Evolutionary conservation across 2,113 vertebrate genomes (phyloP), one percentile per base, ranked within the genome.

Genomic region (Planiliza haematocheilus): DNA sequence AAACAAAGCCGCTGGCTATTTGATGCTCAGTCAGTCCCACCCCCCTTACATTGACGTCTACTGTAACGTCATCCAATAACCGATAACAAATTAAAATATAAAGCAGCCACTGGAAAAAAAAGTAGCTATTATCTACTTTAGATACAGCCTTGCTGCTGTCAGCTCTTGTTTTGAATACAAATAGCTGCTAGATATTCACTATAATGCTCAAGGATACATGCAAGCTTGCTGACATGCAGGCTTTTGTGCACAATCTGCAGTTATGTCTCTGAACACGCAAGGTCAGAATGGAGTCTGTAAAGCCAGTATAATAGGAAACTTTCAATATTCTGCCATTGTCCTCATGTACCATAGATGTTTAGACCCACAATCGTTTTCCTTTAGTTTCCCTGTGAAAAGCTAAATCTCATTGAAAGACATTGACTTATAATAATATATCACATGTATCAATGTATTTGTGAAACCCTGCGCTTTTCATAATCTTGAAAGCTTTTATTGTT

Each of bases 191-290:
- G 53, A 59, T 64, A 64, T 73, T 78, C 48, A 65, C 41, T 37
- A 41, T 51, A 61, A 66, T 63, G 42, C 51, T 80, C 73, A 69
- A 69, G 50, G 65, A 62, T 62, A 65, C 49, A 21, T 17, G 46
- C 34, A 72, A 18, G 46, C n/a, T 46, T 56, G 18, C 68, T 57
- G 60, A 82, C 60, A 52, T 30, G 18, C 17, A 12, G 58, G 34
- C 42, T 71, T 87, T 82, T 56, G 68, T 77, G 58, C 70, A 34
- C 37, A 68, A 43, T 66, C 45, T 67, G 37, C 63, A 57, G 57
- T 77, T 49, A 45, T 41, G 61, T 48, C 57, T 45, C 24, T 81
- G 18, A 52, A 42, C 67, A 65, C 39, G 53, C 68, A 82, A 79
- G 65, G 79, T 75, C 82, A 58, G 36, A 8, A 14, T 36, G 30